Base-by-base conservation (phyloP, 2,888 invertebrate genomes). In the Ophioninae sp. region DNA sequence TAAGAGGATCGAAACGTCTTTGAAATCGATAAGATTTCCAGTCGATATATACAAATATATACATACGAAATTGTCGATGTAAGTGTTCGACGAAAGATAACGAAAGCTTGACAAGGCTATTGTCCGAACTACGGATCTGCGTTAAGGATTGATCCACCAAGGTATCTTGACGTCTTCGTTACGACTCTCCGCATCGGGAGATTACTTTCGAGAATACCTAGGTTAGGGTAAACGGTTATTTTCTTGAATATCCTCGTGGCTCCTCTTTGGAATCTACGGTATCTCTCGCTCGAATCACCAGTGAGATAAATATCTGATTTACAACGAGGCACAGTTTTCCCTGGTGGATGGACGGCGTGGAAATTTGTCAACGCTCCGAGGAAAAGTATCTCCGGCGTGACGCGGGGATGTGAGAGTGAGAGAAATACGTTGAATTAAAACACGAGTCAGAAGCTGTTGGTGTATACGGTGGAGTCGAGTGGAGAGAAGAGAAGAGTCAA, bases 401-500 rank as follows among this genome's bases (percentile, higher is more conserved):
- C 23, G 21, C n/a, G 17, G 30, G 59, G 68, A 13, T 56, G 10
- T 39, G 56, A n/a, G 7, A 44, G 59, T 23, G 20, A 30, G 7
- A 23, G 7, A 23, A 7, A 50, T 50, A 41, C 57, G 73, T 75
- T 44, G 74, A 79, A 79, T 68, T 67, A 74, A 79, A 79, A 79
- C 73, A 59, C 44, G 67, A 79, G 79, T 79, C 79, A 79, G 79
- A 79, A 79, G 79, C 79, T 68, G 37, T 30, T 8, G 59, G 67
- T 67, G 75, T 69, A 41, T 70, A 73, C 41, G 62, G 77, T 2
- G 68, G 73, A 76, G 72, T 50, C 70, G 72, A 80, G 79, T 77
- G 64, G 50, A 75, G 78, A 72, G 70, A 56, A 70, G 68, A 76
- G 56, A 68, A 30, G 70, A 76, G 41, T 68, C 64, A 37, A 62